Evolutionary conservation across 1,140 invertebrate species (phyloP), one percentile per base, ranked within the genome.

Genomic region (Phortica variegata): DNA sequence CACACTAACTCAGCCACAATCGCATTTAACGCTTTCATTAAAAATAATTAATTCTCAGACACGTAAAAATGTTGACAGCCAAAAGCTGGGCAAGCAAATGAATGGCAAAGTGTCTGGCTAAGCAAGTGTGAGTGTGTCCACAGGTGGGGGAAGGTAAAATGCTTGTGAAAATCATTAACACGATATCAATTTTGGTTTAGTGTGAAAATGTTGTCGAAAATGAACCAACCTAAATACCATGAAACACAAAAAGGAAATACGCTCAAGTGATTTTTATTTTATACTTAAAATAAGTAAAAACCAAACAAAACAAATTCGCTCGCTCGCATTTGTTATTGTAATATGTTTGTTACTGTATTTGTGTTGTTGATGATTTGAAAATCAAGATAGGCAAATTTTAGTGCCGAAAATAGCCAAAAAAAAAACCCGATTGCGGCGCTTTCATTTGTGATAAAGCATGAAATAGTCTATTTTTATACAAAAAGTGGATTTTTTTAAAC

Each of bases 371-470:
- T 49, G 47, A 31, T 49, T 32, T 18, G 6, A 10, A 38, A 38
- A 38, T 17, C 17, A 38, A 38, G 17, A 38, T 68, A 68, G 68
- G 63, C 63, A 68, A 68, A 68, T 68, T 68, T 57, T 68, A 26
- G 5, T 68, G 63, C 63, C 63, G 63, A 68, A 68, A 46, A 66
- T 58, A 52, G 56, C 51, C 39, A 52, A 48, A 66, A 68, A 63
- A 63, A 63, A 68, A 68, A 60, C n/a, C n/a, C 63, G 63, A 68
- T 68, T 68, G 63, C 6, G 60, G 60, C 63, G 60, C 47, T 57
- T 69, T 68, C 68, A 68, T 68, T 68, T 60, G 68, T 68, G 63
- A 68, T 68, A 68, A 63, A 68, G 63, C 63, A 68, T 68, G 63
- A 68, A 65, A 68, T 51, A 23, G 63, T 10, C 5, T 26, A 26